Evolutionary conservation across 2,888 invertebrate species (phyloP).

Genomic region (Nymphalis c-album): DNA sequence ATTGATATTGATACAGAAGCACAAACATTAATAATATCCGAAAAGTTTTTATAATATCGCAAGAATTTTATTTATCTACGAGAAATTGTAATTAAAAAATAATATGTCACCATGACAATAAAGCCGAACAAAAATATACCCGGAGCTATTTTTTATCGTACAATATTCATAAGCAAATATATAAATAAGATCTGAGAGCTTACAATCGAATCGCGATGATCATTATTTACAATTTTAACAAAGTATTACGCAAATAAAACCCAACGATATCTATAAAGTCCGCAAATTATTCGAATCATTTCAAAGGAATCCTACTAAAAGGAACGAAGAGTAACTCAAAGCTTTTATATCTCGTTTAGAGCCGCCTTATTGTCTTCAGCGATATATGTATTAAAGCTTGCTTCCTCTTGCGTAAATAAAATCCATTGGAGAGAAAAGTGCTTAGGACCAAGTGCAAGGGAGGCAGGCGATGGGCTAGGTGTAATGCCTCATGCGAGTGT

Average conservation of each 20-base stretch:
- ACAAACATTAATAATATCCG: too few relatives aligned
- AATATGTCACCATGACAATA: too few relatives aligned
- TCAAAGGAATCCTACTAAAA: constrained; percentile 79
- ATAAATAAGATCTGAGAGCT: constrained; percentile 31
- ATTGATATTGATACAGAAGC: too few relatives aligned
- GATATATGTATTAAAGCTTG: constrained; percentile 80
- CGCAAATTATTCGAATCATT: constrained; percentile 80
- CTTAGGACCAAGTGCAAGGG: constrained; percentile 70
- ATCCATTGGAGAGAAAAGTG: constrained; percentile 74
- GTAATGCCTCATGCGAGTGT: constrained; percentile 79
- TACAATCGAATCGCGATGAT: constrained; percentile 52
- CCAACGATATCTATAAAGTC: constrained; percentile 70
- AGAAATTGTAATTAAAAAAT: too few relatives aligned
- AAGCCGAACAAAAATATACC: too few relatives aligned
- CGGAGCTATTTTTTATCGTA: too few relatives aligned
- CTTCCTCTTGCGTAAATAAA: constrained; percentile 81
- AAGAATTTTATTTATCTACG: too few relatives aligned
- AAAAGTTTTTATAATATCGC: too few relatives aligned
- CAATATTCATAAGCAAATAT: neutral
- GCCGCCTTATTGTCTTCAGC: constrained; percentile 79
- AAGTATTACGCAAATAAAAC: constrained; percentile 66
- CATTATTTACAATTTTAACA: constrained; percentile 63
- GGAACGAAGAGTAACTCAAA: constrained; percentile 79
- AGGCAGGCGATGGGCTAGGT: constrained; percentile 63
- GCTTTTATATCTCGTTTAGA: constrained; percentile 80